These are phyloP conservation scores for Urocolius indicus DNA, from an alignment of 2,113 vertebrate genomes.

Conservation along the genomic window DNA sequence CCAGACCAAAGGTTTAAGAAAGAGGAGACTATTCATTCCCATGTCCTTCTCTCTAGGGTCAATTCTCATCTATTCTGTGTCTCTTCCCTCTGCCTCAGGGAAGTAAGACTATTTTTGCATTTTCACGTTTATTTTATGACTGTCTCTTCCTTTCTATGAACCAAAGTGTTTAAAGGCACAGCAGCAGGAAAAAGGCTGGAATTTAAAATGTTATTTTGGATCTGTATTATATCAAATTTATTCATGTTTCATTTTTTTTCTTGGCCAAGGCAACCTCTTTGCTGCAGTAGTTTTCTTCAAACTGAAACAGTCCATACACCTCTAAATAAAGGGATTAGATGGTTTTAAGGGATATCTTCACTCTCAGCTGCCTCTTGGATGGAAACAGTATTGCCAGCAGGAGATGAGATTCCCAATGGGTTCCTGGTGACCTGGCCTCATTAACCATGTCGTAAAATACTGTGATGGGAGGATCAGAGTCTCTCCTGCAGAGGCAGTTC, in stretches of 20 bases:
- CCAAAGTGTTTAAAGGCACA: background rate
- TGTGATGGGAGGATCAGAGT: background rate
- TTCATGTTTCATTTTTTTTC: background rate
- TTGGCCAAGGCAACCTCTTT: background rate
- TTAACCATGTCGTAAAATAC: constrained; percentile 25
- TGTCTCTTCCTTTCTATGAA: background rate
- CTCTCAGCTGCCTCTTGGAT: background rate
- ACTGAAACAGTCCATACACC: background rate
- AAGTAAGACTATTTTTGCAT: background rate
- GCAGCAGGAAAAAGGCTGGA: background rate
- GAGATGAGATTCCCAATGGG: background rate
- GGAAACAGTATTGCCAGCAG: background rate
- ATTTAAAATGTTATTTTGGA: background rate
- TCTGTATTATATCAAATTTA: background rate
- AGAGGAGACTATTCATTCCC: background rate
- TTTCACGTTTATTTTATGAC: constrained; percentile 14
- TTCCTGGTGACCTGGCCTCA: constrained; percentile 27
- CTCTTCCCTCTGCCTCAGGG: background rate
- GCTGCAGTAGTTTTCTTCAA: background rate
- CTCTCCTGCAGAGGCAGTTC: background rate
- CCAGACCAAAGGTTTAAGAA: background rate
- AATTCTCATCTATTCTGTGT: background rate
- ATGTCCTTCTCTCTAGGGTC: background rate
- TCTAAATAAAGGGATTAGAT: background rate
- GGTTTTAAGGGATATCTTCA: background rate